These are phyloP conservation scores for Aurelia sp. DNA, from an alignment of 30 jellyfish, hydroid and myxozoan species.

Conservation along the genomic window DNA sequence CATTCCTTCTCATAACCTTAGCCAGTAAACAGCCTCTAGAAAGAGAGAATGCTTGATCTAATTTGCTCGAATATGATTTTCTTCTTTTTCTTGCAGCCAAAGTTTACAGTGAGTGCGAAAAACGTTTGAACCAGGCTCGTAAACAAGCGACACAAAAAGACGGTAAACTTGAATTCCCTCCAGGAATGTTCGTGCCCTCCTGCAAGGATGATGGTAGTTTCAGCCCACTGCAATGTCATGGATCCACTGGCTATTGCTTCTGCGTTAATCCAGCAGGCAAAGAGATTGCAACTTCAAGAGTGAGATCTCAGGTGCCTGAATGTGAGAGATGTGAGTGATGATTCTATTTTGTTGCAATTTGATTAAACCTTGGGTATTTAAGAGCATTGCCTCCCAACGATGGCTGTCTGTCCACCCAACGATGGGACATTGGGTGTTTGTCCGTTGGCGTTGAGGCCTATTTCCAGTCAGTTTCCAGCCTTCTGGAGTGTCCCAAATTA, in stretches of 20 bases:
- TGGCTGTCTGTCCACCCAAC: no score
- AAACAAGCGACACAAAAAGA: background rate
- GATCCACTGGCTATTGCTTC: constrained; percentile 74
- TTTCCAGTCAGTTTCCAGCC: no score
- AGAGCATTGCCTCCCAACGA: no score
- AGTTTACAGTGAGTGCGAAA: constrained; percentile 16
- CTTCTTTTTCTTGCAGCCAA: background rate
- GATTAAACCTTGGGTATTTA: no score
- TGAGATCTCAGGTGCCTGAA: constrained; percentile 15
- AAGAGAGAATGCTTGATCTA: no score
- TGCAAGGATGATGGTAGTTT: constrained; percentile 65
- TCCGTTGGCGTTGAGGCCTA: no score
- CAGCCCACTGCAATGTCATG: constrained; percentile 56
- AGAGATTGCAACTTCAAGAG: constrained; percentile 30
- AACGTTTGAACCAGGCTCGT: constrained; percentile 3
- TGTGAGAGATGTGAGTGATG: constrained; percentile 36
- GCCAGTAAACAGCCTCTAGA: no score
- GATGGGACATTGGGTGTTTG: no score
- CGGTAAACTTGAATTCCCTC: constrained; percentile 23
- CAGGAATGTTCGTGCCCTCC: constrained; percentile 57
- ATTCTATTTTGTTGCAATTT: no score
- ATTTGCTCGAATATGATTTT: background rate
- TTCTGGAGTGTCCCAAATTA: no score
- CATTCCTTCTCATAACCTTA: no score
- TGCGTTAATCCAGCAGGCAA: constrained; percentile 66